Evolutionary conservation across 1,140 invertebrate genomes (phyloP).

Genomic region (Cyphomyrmex costatus): DNA sequence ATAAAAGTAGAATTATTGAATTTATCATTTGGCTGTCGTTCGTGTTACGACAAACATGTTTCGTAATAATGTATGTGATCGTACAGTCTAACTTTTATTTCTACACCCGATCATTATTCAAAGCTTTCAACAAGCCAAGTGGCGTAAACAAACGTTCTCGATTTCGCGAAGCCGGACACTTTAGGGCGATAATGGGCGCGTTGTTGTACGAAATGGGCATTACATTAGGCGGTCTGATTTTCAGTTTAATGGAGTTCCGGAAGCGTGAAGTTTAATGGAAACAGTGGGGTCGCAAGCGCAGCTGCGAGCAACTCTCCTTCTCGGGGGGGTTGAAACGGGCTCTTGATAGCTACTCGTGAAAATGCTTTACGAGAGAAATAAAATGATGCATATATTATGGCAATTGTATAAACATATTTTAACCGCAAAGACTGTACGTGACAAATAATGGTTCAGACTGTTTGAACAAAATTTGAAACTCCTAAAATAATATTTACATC

Average conservation of each 20-base stretch:
- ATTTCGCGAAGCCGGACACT: constrained; percentile 59
- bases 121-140: constrained; percentile 37
- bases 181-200: constrained; percentile 39
- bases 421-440: neutral
- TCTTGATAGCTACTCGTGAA: constrained; percentile 54
- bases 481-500: neutral
- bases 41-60: neutral
- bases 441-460: neutral
- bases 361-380: constrained; percentile 38
- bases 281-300: constrained; percentile 25
- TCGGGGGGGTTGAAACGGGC: constrained; percentile 29
- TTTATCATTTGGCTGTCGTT: neutral
- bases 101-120: constrained; percentile 3
- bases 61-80: neutral
- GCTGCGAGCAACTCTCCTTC: constrained; percentile 31
- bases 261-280: constrained; percentile 70
- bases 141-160: constrained; percentile 67
- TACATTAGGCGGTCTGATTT: constrained; percentile 70
- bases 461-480: neutral
- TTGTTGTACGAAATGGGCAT: constrained; percentile 63
- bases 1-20: neutral
- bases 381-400: constrained; percentile 12
- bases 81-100: constrained; percentile 6
- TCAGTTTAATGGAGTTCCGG: constrained; percentile 71
- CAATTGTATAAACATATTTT: constrained; percentile 28